Evolutionary conservation across 1,140 invertebrate species (phyloP), one percentile per base, ranked within the genome.

Genomic region (Drosophila yakuba): DNA sequence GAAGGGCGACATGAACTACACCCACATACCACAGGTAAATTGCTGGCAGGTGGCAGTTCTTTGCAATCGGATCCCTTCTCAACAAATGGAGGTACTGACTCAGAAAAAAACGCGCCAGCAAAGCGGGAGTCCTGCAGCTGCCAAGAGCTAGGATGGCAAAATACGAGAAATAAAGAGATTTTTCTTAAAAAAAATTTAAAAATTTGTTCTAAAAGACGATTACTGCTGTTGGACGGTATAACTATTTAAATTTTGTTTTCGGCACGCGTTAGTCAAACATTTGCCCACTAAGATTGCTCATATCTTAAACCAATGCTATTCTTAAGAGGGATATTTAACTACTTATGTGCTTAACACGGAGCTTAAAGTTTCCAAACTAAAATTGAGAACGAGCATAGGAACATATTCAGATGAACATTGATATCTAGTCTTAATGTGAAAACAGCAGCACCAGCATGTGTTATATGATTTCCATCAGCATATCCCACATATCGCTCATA

Each of bases 401-500:
- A n/a, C n/a, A n/a, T n/a, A n/a, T n/a, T n/a, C n/a, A n/a, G n/a
- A n/a, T n/a, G n/a, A n/a, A n/a, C n/a, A n/a, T n/a, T n/a, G n/a
- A n/a, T n/a, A n/a, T n/a, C 23, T 32, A 28, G 14, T 12, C 12
- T 14, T 15, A 11, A 50, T 32, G 47, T 3, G 7, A 12, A 45
- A 10, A 60, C 3, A 41, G 5, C 3, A 2, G 10, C 15, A 61
- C 17, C 25, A 28, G 17, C 11, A 43, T 15, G 41, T 41, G 25
- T 43, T n/a, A 54, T 58, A 43, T 44, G 35, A 15, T 35, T 15
- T 23, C 11, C 39, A 25, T 14, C 23, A n/a, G 14, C 25, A 28
- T 41, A 48, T 32, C 10, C 8, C 23, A 36, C 3, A 5, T 32
- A 68, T 68, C 48, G 25, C 62, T 11, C 64, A 68, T 68, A 44